phyloP scores from a whole-genome alignment of 2,888 invertebrate species.

The Ischnura elegans region DNA sequence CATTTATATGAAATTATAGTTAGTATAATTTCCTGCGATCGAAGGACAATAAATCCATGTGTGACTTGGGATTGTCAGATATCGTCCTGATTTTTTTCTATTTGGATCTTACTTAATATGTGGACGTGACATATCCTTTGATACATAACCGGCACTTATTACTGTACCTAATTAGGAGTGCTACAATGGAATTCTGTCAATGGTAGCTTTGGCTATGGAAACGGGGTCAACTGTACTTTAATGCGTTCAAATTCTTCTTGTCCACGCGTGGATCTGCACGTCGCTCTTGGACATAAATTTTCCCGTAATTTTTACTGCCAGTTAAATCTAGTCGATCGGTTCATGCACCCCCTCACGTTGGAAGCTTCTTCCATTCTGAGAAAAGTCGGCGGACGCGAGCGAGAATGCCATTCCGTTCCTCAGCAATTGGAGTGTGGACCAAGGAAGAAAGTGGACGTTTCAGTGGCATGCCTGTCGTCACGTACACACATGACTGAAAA shows the following conservation, averaged over 20 bases:
- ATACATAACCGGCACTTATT: too few species aligned
- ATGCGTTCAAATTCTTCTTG: background rate
- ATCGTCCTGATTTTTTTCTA: too few species aligned
- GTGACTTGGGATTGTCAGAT: too few species aligned
- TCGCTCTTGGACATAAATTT: background rate
- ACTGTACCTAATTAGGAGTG: too few species aligned
- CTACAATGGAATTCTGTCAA: too few species aligned
- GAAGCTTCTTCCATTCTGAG: background rate
- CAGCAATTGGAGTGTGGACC: background rate
- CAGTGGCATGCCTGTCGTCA: background rate
- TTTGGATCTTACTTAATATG: too few species aligned
- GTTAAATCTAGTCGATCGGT: background rate
- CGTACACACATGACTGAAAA: background rate
- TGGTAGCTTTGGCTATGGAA: background rate
- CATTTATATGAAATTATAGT: too few species aligned
- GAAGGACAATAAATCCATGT: too few species aligned
- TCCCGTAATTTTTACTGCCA: background rate
- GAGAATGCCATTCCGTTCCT: background rate
- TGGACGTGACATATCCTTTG: too few species aligned
- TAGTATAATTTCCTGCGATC: too few species aligned
- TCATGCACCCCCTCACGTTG: background rate
- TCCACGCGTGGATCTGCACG: background rate
- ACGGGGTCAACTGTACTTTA: background rate
- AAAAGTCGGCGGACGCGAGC: background rate
- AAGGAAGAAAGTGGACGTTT: background rate